Percentiles rank a stretch among this genome's conserved stretches.
Conservation (phyloP, 2,797 vertebrate species). For the Sebastes flavidus region DNA sequence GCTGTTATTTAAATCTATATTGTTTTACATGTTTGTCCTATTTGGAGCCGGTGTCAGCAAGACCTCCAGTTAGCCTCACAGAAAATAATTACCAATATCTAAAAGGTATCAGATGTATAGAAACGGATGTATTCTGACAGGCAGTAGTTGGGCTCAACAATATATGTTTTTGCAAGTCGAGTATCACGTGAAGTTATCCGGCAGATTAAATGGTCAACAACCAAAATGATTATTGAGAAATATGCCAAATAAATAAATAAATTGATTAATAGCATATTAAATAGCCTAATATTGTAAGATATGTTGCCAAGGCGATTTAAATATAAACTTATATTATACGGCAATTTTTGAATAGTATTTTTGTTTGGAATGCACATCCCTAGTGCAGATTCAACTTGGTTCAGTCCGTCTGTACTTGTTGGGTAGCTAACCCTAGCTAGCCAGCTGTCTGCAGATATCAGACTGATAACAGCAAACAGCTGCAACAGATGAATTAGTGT, state of each 20-base stretch:
- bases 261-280: too few species aligned
- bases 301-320: too few species aligned
- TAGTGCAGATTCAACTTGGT: background rate
- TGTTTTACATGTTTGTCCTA: background rate
- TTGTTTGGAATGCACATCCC: too few species aligned
- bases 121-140: background rate
- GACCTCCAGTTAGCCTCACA: background rate
- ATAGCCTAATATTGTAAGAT: too few species aligned
- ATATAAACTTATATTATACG: too few species aligned
- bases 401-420: background rate
- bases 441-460: background rate
- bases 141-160: background rate
- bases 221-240: rapidly evolving
- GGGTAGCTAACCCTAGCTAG: background rate
- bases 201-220: too few species aligned
- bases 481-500: background rate
- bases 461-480: background rate
- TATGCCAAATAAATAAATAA: too few species aligned
- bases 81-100: background rate
- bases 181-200: too few species aligned
- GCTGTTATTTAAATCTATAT: background rate
- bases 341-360: rapidly evolving
- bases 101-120: background rate
- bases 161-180: background rate
- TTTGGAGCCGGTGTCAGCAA: background rate